Evolutionary conservation across 37 sponge, comb jelly and placozoan species (phyloP).

Genomic region (Beroe forskalii): DNA sequence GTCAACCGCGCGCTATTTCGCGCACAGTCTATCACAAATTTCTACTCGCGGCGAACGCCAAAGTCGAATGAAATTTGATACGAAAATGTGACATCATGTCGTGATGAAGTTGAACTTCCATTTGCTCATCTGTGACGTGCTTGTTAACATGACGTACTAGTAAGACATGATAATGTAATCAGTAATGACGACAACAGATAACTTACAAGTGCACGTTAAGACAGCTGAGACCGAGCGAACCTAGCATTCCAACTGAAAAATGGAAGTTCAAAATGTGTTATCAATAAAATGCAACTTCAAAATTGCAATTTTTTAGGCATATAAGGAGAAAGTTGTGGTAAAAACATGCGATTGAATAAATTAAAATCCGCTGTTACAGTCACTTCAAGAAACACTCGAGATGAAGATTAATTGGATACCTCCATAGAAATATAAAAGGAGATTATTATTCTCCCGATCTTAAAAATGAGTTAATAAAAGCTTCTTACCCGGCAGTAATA

Average conservation of each 20-base stretch:
- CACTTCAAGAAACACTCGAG: too few relatives aligned
- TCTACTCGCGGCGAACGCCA: neutral
- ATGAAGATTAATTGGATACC: too few relatives aligned
- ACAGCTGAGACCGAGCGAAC: neutral
- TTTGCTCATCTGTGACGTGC: neutral
- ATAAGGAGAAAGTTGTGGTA: too few relatives aligned
- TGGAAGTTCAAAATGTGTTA: neutral
- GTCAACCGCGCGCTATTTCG: neutral
- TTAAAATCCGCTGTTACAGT: too few relatives aligned
- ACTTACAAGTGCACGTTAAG: constrained; percentile 23
- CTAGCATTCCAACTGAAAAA: constrained; percentile 49
- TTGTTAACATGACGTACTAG: too few relatives aligned
- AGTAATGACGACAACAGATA: neutral
- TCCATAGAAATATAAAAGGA: too few relatives aligned
- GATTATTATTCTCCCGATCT: too few relatives aligned
- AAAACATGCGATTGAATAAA: too few relatives aligned
- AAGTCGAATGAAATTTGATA: neutral
- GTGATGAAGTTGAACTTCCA: neutral
- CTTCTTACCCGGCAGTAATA: constrained; percentile 43
- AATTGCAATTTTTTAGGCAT: too few relatives aligned
- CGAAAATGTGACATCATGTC: too few relatives aligned
- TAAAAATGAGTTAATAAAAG: too few relatives aligned
- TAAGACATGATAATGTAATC: neutral
- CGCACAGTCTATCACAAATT: neutral
- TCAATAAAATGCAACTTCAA: too few relatives aligned